Evolutionary conservation across 2,113 vertebrate species (phyloP), one percentile per base, ranked within the genome.

Genomic region (Scatophagus argus): DNA sequence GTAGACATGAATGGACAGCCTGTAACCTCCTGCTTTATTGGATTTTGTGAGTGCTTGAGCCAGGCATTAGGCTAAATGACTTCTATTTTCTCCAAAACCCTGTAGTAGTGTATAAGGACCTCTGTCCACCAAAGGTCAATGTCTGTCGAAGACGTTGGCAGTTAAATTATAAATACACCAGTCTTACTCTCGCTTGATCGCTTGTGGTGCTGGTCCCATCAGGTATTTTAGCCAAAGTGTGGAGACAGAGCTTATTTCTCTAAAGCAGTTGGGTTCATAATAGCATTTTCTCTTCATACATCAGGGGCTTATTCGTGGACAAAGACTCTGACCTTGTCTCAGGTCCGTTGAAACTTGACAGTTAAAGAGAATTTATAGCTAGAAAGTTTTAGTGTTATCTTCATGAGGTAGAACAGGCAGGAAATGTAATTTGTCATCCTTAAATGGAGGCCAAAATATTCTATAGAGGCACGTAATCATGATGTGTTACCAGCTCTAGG

Each of bases 121-220:
- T 81, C 77, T 87, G 83, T 87, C 88, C 64, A 39, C 74, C 73
- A 89, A 83, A 91, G 90, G 91, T 90, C 85, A 85, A 66, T 63
- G 67, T 76, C 82, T 89, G 75, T 91, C 88, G 91, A 77, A 91
- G 91, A 85, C 75, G 81, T 29, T 87, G 85, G 84, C 85, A 73
- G 83, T 85, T 91, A 83, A 90, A 92, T 93, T 88, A 86, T 85
- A 87, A 89, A 88, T 74, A 79, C 17, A 63, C 83, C 84, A 78
- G 63, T 87, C 78, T 79, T 73, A 70, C 79, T 83, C 81, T 74
- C 38, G 67, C 90, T 71, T 68, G 82, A 65, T 72, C 13, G 75
- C 77, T 51, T 65, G 63, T 74, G 86, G 62, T 77, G 52, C 59
- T 59, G 27, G 62, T 88, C 83, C 82, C 87, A 87, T 87, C 78